These are phyloP conservation scores for Spheniscus mendiculus DNA, from an alignment of 2,113 vertebrate genomes.

Conservation along the genomic window DNA sequence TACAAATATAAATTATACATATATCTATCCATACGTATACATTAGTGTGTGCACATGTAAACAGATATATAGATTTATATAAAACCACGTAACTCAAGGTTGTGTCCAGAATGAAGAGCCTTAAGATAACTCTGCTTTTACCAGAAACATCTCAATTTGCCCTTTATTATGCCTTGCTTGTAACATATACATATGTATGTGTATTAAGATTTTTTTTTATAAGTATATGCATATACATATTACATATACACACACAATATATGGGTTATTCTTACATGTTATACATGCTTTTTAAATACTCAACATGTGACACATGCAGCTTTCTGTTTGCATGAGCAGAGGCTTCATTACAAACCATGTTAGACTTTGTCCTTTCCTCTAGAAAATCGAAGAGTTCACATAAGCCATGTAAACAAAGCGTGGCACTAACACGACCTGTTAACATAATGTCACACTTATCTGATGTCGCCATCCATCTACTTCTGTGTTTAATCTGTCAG, in stretches of 20 bases:
- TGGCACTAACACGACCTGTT: background rate
- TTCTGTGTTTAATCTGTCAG: background rate
- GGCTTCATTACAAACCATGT: background rate
- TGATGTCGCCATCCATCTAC: background rate
- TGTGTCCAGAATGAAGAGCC: background rate
- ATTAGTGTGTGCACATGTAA: background rate
- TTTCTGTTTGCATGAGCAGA: background rate
- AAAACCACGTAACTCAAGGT: background rate
- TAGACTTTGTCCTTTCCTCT: background rate
- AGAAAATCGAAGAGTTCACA: background rate
- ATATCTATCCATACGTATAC: background rate
- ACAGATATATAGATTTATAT: background rate
- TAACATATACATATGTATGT: background rate
- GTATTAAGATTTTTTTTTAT: background rate
- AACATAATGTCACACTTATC: background rate
- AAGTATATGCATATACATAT: background rate
- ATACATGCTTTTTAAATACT: background rate
- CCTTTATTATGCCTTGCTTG: background rate
- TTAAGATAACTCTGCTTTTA: background rate
- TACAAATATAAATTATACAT: background rate
- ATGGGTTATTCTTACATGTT: background rate
- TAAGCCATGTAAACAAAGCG: background rate
- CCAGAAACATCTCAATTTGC: background rate
- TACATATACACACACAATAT: background rate
- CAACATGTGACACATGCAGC: background rate